phyloP scores from a whole-genome alignment of 2,113 vertebrate genomes.

The Callorhinus ursinus region DNA sequence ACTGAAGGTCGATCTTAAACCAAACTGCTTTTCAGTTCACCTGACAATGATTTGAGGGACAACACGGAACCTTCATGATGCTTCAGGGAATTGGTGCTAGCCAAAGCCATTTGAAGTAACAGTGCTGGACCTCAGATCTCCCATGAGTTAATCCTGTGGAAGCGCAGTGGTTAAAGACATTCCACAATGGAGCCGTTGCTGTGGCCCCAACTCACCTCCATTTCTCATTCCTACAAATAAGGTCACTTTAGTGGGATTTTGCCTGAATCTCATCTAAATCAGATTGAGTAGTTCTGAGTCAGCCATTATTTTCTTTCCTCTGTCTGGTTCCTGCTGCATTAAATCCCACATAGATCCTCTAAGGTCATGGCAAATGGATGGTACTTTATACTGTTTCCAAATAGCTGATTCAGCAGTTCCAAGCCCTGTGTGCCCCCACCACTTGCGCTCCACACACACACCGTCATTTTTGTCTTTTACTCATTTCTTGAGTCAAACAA shows the following conservation, averaged over 20 bases:
- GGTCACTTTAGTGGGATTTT: background rate
- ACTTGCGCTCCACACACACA: background rate
- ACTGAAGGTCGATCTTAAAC: background rate
- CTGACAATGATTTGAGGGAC: background rate
- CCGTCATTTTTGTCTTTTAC: background rate
- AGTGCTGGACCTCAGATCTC: background rate
- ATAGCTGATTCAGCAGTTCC: background rate
- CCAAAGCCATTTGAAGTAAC: background rate
- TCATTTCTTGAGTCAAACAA: background rate
- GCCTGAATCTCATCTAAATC: background rate
- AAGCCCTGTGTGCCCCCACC: fast-evolving
- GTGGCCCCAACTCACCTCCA: background rate
- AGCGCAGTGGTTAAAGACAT: background rate
- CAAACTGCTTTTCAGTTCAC: background rate
- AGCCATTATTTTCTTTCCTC: constrained; percentile 27
- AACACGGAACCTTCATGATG: background rate
- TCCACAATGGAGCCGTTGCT: background rate
- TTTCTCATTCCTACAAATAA: background rate
- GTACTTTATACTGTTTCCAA: background rate
- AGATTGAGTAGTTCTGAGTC: background rate
- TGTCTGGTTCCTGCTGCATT: background rate
- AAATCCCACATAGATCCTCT: background rate
- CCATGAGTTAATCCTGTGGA: background rate
- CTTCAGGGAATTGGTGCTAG: background rate
- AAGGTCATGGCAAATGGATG: background rate